Conservation (phyloP, 1,140 invertebrate species). For the Saccostrea cuccullata region DNA sequence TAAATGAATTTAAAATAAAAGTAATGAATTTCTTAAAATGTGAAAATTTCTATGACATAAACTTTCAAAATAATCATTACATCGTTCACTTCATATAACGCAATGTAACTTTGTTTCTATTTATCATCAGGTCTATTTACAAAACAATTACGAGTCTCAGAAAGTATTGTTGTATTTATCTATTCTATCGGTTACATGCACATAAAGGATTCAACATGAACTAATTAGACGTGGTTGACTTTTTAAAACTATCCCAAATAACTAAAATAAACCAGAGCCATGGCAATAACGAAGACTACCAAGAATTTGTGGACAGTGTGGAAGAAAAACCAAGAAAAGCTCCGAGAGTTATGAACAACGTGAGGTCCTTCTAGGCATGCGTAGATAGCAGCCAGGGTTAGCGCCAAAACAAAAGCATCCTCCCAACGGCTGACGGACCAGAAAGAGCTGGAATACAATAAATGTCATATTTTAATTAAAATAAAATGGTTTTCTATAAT, state of each 20-base stretch:
- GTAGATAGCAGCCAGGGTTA: conserved; percentile 64
- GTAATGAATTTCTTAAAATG: too few relatives aligned
- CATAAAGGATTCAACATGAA: neutral
- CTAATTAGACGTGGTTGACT: neutral
- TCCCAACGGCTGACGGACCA: conserved; percentile 66
- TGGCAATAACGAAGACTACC: conserved; percentile 66
- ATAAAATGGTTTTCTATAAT: too few relatives aligned
- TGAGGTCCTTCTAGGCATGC: conserved; percentile 67
- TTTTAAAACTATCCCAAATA: conserved; percentile 47
- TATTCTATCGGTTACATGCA: neutral
- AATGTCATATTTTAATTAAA: too few relatives aligned
- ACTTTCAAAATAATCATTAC: too few relatives aligned
- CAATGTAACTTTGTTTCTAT: too few relatives aligned
- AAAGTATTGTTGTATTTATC: too few relatives aligned
- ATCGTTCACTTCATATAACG: too few relatives aligned
- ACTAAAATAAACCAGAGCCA: conserved; percentile 66
- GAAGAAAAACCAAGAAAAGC: conserved; percentile 65
- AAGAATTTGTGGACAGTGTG: conserved; percentile 68
- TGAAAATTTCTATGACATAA: too few relatives aligned
- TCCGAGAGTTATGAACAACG: conserved; percentile 62
- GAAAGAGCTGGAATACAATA: conserved; percentile 61
- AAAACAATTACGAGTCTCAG: too few relatives aligned
- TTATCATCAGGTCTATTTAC: too few relatives aligned
- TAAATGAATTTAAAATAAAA: too few relatives aligned
- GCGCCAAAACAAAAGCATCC: conserved; percentile 64